Evolutionary conservation across 2,797 vertebrate species (phyloP), one percentile per base, ranked within the genome.

Genomic region (Melanotaenia boesemani): DNA sequence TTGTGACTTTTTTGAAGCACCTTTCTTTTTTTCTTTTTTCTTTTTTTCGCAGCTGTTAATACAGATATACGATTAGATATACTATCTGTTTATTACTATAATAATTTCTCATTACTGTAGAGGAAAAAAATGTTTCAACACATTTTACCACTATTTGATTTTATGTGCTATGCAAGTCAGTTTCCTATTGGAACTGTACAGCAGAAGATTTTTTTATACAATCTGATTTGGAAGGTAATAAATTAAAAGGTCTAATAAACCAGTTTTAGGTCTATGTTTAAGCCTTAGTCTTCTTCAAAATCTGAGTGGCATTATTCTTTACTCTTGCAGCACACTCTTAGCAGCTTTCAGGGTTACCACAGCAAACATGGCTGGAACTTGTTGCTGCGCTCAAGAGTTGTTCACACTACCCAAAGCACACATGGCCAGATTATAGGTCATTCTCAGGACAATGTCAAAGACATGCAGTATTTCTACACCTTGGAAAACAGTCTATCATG

Each of bases 341-440:
- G 54, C 0, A 20, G 32, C 50, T 68, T 63, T 73, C 48, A 18
- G 63, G 63, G 83, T 89, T 80, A 67, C 74, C 85, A 89, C 77
- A 89, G 84, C 83, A 92, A 89, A 89, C 78, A 83, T 39, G 46
- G 24, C 66, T 61, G 22, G 16, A 16, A 63, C 58, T n/a, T 76
- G 83, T 76, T 86, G 78, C 81, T 75, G 82, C 46, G 77, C 44
- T 76, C 46, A 24, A 65, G 1, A 2, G 24, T n/a, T 73, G 37
- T 69, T 54, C 59, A 80, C 67, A 73, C 26, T 70, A 64, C 72
- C 70, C 70, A 52, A 77, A 84, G 54, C 67, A 81, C 22, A 48
- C 61, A 30, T 60, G 62, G 67, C 61, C 11, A 56, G 15, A 28
- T 57, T 63, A 22, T 54, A 70, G 24, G 59, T 63, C 26, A n/a